Conservation (phyloP, 2,888 invertebrate species). For the Cenopis cana region DNA sequence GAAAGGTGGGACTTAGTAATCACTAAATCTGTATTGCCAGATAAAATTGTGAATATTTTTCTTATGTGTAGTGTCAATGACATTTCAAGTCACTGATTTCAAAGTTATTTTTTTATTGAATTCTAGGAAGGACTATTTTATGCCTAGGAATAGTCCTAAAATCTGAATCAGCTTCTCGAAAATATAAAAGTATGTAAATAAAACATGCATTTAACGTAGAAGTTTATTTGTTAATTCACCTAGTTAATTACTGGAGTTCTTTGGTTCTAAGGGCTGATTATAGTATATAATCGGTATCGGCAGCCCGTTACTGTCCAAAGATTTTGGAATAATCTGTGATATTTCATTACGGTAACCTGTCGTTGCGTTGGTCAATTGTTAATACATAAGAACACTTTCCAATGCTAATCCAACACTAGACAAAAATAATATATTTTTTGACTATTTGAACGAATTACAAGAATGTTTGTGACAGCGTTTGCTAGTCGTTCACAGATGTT, state of each 20-base stretch:
- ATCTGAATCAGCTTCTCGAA: conserved; percentile 65
- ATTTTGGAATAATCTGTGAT: conserved; percentile 84
- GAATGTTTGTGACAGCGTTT: conserved; percentile 80
- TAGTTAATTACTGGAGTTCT: conserved; percentile 4
- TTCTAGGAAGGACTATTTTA: conserved; percentile 79
- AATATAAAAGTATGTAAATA: conserved; percentile 74
- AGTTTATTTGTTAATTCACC: conserved; percentile 7
- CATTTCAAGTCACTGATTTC: conserved; percentile 82
- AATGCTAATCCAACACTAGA: conserved; percentile 60
- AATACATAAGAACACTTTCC: conserved; percentile 79
- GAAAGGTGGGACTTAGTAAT: conserved; percentile 79
- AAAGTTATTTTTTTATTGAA: conserved; percentile 80
- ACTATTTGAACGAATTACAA: conserved; percentile 83
- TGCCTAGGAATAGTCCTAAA: conserved; percentile 74
- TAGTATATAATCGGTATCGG: conserved; percentile 70
- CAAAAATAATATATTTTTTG: conserved; percentile 86
- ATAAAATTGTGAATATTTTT: conserved; percentile 85
- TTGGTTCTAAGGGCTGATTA: conserved; percentile 58
- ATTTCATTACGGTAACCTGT: conserved; percentile 83
- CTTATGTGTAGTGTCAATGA: conserved; percentile 80
- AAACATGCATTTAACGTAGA: conserved; percentile 76
- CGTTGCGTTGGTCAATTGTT: conserved; percentile 85
- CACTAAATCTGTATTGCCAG: conserved; percentile 84
- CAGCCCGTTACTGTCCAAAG: conserved; percentile 84
- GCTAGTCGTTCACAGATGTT: conserved; percentile 80